phyloP scores from a whole-genome alignment of 2,797 vertebrate genomes.

The Telmatherina bonti region DNA sequence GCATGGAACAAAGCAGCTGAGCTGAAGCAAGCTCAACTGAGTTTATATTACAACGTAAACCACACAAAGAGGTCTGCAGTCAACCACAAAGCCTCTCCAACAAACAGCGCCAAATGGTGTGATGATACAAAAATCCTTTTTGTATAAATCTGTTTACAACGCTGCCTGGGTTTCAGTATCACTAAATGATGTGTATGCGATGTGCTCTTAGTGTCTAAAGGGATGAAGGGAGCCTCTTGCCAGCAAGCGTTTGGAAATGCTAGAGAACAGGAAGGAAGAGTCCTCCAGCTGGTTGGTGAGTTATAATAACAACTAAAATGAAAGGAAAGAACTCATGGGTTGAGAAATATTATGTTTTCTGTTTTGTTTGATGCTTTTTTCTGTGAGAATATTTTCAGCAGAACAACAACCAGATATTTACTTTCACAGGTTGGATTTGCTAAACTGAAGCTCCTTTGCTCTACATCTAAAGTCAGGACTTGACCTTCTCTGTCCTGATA shows the following conservation, averaged over 20 bases:
- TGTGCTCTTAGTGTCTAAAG: conserved; percentile 28
- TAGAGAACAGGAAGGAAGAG: conserved; percentile 29
- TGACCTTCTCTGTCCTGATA: neutral
- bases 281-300: conserved; percentile 25
- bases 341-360: neutral
- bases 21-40: conserved; percentile 37
- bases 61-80: conserved; percentile 22
- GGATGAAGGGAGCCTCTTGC: conserved; percentile 50
- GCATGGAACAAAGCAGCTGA: conserved; percentile 27
- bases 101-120: neutral
- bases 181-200: conserved; percentile 26
- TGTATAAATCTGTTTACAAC: conserved; percentile 34
- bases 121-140: conserved; percentile 20
- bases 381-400: neutral
- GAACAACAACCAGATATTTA: neutral
- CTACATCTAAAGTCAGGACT: neutral
- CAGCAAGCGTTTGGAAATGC: conserved; percentile 49
- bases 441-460: neutral
- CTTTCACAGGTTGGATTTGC: neutral
- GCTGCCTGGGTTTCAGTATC: conserved; percentile 23
- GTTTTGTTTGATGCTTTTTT: neutral
- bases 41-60: conserved; percentile 32
- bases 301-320: conserved; percentile 14
- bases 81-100: conserved; percentile 18
- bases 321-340: neutral